Evolutionary conservation across 2,888 invertebrate genomes (phyloP), one percentile per base, ranked within the genome.

Genomic region (Gymnosoma rotundatum): DNA sequence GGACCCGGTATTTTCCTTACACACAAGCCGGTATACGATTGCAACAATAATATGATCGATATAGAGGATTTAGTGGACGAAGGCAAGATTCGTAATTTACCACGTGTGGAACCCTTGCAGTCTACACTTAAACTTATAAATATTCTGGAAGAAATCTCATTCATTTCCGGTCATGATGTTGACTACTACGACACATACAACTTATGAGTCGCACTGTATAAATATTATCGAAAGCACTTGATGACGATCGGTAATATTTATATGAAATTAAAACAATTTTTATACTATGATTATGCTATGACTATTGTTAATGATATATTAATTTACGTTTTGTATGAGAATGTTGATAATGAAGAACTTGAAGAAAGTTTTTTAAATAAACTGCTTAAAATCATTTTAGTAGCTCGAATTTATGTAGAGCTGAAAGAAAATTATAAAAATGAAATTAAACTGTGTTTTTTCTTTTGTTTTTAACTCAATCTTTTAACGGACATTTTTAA

Each of bases 141-240:
- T 76, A 91, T 91, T 42, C 87, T 91, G 85, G 89, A 91, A 85
- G 80, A 88, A 72, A 89, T 88, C 66, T 89, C 90, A 20, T 91
- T 91, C 63, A 90, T 90, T 6, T 91, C 91, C 42, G 91, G 91
- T 3, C 91, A 91, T 75, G 91, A 91, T 79, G 89, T 91, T 60
- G 91, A 91, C 87, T 91, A 90, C 86, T 89, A 91, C 54, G 89
- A 90, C 87, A 90, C 91, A 16, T 91, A 87, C 66, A 85, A 88
- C 72, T 90, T 90, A 90, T 90, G 90, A 90, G 89, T 87, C 88
- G 82, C 73, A 85, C 86, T 87, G 70, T 66, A 79, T 80, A 85
- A 83, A 87, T 87, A 86, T 86, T 86, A 83, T 76, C 79, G 75
- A 72, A 58, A 58, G 63, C 73, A 21, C 70, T 60, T 76, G 56